Percentiles rank a stretch among this genome's conserved stretches.
Evolutionary conservation across 1,140 invertebrate genomes (phyloP).

Genomic region (Helicoverpa armigera): DNA sequence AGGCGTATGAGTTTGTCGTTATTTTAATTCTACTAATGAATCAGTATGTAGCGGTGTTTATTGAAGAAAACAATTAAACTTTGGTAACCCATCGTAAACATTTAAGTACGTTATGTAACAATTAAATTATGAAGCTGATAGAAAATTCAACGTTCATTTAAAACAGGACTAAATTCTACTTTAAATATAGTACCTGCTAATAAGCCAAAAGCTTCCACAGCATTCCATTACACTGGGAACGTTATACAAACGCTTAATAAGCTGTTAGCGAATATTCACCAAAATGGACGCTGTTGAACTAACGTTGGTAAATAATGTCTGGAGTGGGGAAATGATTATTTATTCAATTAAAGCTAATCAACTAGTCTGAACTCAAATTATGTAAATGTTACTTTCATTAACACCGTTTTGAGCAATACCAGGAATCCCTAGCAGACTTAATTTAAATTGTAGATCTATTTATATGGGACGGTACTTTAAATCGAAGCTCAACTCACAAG

Average conservation of each 20-base stretch:
- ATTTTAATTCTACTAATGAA: no score
- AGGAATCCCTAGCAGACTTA: no score
- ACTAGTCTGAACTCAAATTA: background rate
- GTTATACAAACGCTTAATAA: background rate
- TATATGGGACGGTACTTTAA: no score
- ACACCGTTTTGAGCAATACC: no score
- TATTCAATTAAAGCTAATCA: background rate
- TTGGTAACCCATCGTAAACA: no score
- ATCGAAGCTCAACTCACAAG: no score
- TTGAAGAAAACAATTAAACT: no score
- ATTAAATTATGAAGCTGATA: background rate
- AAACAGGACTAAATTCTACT: background rate
- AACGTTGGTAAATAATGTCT: background rate
- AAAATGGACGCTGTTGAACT: background rate
- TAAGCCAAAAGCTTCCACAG: no score
- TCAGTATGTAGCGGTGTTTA: no score
- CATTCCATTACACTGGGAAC: background rate
- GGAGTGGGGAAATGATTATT: background rate
- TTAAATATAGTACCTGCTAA: background rate
- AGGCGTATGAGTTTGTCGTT: background rate
- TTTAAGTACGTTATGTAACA: no score
- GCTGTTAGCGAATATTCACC: background rate
- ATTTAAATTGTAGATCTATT: no score
- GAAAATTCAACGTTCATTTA: no score
- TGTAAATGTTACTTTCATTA: background rate